Evolutionary conservation across 2,888 invertebrate genomes (phyloP).

Genomic region (Choristoneura rosaceana): DNA sequence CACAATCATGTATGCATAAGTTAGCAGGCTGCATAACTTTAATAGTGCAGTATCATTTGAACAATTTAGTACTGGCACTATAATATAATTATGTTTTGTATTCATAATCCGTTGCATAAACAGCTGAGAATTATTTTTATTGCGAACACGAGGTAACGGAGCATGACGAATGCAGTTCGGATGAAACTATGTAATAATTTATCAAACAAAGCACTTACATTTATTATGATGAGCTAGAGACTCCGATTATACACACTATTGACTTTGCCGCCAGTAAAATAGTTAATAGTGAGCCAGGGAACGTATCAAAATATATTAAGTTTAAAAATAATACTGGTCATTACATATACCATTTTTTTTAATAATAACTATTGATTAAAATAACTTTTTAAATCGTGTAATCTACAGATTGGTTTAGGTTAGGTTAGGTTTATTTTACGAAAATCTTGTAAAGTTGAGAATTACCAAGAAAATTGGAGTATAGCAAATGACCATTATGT

Average conservation of each 20-base stretch:
- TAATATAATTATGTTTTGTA: constrained; percentile 18
- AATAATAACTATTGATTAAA: too few species aligned
- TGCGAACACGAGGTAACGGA: constrained; percentile 14
- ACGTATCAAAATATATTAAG: too few species aligned
- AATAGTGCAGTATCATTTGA: background rate
- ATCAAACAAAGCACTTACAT: background rate
- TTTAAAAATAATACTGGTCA: too few species aligned
- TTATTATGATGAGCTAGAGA: constrained; percentile 1
- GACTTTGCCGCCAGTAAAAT: background rate
- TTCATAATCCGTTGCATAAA: constrained; percentile 37
- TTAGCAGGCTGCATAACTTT: background rate
- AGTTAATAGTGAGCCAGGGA: background rate
- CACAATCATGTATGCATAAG: constrained; percentile 1
- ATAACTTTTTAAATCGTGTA: too few species aligned
- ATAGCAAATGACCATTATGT: too few species aligned
- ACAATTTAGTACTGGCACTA: background rate
- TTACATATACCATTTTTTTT: too few species aligned
- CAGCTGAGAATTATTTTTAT: constrained; percentile 19
- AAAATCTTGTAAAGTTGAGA: too few species aligned
- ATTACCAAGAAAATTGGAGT: too few species aligned
- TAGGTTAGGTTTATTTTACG: too few species aligned
- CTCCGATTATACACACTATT: background rate
- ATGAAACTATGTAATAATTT: constrained; percentile 11
- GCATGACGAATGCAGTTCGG: constrained; percentile 28
- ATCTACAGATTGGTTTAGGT: too few species aligned